A percentile compares a stretch with the other conserved stretches of the same genome.
phyloP scores from a whole-genome alignment of 2,888 invertebrate species.

The Cecidostiba fungosa region DNA sequence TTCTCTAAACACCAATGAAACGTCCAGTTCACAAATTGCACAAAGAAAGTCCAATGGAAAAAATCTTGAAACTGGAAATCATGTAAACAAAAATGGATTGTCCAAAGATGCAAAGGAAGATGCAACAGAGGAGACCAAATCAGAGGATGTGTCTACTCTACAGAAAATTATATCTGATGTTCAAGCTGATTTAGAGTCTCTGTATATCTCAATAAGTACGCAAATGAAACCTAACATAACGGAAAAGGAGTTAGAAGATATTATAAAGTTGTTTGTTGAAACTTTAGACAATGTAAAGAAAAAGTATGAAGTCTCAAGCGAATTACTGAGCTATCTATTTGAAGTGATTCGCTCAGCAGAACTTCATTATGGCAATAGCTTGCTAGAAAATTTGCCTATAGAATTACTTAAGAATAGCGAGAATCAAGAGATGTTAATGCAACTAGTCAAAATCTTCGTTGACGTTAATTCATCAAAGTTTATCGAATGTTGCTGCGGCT shows the following conservation, averaged over 20 bases:
- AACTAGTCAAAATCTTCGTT: constrained; percentile 82
- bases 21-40: background rate
- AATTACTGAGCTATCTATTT: constrained; percentile 70
- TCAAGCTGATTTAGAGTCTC: constrained; percentile 69
- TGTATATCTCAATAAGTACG: constrained; percentile 68
- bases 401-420: constrained; percentile 67
- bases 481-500: constrained; percentile 83
- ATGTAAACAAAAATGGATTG: constrained; percentile 52
- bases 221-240: constrained; percentile 65
- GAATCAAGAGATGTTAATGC: constrained; percentile 68
- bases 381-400: constrained; percentile 71
- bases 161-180: constrained; percentile 65
- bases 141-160: constrained; percentile 46
- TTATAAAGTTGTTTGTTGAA: constrained; percentile 69
- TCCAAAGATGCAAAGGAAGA: constrained; percentile 15
- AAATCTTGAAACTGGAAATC: constrained; percentile 10
- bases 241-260: constrained; percentile 68
- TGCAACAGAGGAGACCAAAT: constrained; percentile 16
- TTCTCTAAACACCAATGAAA: constrained; percentile 53
- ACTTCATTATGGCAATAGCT: constrained; percentile 73
- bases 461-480: constrained; percentile 81
- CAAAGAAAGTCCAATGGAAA: constrained; percentile 11
- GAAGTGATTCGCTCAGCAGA: constrained; percentile 74
- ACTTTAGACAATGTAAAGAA: constrained; percentile 68
- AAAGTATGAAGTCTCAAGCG: constrained; percentile 68